Percentiles rank a stretch among this genome's conserved stretches.
These are phyloP conservation scores for Zygogramma bicolorata DNA, from an alignment of 2,888 invertebrate species.

Conservation along the genomic window DNA sequence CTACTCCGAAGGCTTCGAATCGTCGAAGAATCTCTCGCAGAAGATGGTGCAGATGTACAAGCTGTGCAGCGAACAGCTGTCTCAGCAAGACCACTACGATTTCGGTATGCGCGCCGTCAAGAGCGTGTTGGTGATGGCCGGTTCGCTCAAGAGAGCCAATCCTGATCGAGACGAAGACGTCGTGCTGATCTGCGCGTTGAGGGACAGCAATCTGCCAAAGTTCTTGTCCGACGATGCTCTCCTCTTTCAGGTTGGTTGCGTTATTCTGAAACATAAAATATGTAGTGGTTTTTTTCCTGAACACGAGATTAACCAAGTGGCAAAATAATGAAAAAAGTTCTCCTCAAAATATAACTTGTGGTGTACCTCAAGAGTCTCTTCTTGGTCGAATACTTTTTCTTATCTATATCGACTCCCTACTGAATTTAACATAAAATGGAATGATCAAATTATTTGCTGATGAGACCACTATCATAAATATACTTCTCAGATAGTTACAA, in stretches of 20 bases:
- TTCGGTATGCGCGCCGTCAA: constrained; percentile 96
- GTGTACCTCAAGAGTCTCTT: too few species aligned
- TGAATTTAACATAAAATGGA: too few species aligned
- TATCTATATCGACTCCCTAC: too few species aligned
- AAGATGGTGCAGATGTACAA: constrained; percentile 96
- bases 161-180: constrained; percentile 88
- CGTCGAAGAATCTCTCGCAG: constrained; percentile 86
- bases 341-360: too few species aligned
- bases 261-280: too few species aligned
- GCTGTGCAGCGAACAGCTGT: constrained; percentile 89
- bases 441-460: too few species aligned
- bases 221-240: constrained; percentile 87
- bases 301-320: too few species aligned
- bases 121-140: constrained; percentile 93
- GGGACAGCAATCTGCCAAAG: constrained; percentile 92
- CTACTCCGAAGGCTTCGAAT: constrained; percentile 94
- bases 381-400: too few species aligned
- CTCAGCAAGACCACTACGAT: constrained; percentile 93
- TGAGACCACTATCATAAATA: too few species aligned
- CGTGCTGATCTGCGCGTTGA: constrained; percentile 84
- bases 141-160: constrained; percentile 85
- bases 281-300: too few species aligned
- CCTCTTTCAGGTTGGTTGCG: constrained; percentile 75
- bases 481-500: too few species aligned
- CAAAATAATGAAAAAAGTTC: too few species aligned